These are phyloP conservation scores for Neocrepidodera transversa DNA, from an alignment of 2,888 invertebrate species.

Conservation along the genomic window DNA sequence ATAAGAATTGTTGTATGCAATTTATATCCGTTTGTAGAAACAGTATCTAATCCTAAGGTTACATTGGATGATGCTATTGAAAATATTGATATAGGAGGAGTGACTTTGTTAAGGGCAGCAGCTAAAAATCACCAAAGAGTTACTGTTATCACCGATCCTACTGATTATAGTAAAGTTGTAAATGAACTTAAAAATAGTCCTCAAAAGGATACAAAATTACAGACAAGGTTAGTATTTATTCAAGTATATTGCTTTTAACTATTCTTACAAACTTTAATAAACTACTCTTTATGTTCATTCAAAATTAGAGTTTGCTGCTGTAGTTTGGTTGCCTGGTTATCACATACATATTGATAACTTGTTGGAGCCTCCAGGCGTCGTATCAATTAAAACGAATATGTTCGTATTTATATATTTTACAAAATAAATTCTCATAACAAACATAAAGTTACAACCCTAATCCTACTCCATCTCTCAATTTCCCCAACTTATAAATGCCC, in stretches of 20 bases:
- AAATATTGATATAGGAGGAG: conserved; percentile 97
- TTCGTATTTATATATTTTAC: too few species aligned
- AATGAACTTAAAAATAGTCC: conserved; percentile 69
- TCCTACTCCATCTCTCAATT: too few species aligned
- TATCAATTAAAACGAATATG: too few species aligned
- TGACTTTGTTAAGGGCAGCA: conserved; percentile 92
- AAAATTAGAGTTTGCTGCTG: too few species aligned
- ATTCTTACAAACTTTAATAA: too few species aligned
- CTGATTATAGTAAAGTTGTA: conserved; percentile 81
- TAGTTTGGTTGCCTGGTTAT: too few species aligned
- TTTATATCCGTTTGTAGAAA: conserved; percentile 93
- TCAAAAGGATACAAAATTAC: conserved; percentile 73
- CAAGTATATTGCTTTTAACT: neutral
- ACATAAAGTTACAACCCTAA: too few species aligned
- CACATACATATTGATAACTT: too few species aligned
- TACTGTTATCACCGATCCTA: conserved; percentile 90
- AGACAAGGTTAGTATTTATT: conserved; percentile 68
- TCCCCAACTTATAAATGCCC: too few species aligned
- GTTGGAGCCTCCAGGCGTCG: too few species aligned
- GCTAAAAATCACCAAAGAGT: conserved; percentile 97
- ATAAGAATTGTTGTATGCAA: conserved; percentile 94
- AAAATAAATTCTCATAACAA: too few species aligned
- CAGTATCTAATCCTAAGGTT: conserved; percentile 81
- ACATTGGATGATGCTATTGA: conserved; percentile 90
- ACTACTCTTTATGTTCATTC: too few species aligned